Evolutionary conservation across 1,140 invertebrate genomes (phyloP).

Genomic region (Scaptomyza pallida): DNA sequence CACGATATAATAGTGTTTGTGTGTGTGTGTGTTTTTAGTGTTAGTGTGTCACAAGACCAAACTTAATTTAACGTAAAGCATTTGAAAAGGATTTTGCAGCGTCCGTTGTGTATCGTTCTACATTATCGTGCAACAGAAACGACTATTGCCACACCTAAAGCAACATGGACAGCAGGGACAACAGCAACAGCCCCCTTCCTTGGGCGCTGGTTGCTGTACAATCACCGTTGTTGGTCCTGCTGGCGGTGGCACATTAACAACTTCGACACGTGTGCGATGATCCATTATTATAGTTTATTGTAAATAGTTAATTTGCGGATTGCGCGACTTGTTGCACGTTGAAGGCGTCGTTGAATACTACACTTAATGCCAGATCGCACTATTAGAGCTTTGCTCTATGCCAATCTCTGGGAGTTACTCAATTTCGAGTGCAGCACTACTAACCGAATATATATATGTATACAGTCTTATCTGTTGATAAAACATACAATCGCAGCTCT

Average conservation of each 20-base stretch:
- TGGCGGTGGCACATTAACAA: slow-evolving; percentile 60
- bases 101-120: slow-evolving; percentile 34
- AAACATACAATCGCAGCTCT: slow-evolving; percentile 23
- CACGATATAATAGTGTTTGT: slow-evolving; percentile 60
- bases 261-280: slow-evolving; percentile 64
- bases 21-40: slow-evolving; percentile 13
- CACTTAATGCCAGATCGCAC: slow-evolving; percentile 40
- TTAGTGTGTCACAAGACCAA: slow-evolving; percentile 35
- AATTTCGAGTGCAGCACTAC: not conserved
- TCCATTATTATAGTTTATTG: slow-evolving; percentile 45
- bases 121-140: slow-evolving; percentile 75
- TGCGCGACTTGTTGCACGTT: slow-evolving; percentile 26
- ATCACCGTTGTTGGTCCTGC: slow-evolving; percentile 61
- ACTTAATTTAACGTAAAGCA: slow-evolving; percentile 78
- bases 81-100: slow-evolving; percentile 53
- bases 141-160: slow-evolving; percentile 64
- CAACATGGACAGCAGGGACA: slow-evolving; percentile 65
- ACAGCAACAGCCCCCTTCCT: slow-evolving; percentile 65
- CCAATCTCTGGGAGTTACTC: slow-evolving; percentile 8
- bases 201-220: slow-evolving; percentile 56
- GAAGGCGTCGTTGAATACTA: slow-evolving; percentile 18
- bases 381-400: slow-evolving; percentile 35
- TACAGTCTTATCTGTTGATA: slow-evolving; percentile 36
- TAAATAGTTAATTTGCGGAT: slow-evolving; percentile 24
- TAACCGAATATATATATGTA: not conserved